Conservation (phyloP, 2,888 invertebrate species). For the Ophion ellenae region DNA sequence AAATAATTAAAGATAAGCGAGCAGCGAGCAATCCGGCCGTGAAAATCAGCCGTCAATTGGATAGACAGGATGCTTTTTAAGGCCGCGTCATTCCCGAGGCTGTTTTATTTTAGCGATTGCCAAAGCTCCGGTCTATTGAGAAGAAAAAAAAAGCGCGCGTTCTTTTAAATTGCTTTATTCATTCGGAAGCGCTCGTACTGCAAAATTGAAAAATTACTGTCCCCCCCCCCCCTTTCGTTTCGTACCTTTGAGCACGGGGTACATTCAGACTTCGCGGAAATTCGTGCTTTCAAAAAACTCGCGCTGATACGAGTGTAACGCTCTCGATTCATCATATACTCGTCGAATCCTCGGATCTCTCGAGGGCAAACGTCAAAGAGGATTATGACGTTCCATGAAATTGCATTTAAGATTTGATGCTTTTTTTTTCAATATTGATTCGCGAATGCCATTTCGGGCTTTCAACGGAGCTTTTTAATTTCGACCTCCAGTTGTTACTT, state of each 20-base stretch:
- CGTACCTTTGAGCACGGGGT: neutral
- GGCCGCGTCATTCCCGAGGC: neutral
- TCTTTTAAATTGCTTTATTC: neutral
- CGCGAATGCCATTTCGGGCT: no score
- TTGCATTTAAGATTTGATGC: neutral
- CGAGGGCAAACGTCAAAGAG: neutral
- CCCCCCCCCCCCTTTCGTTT: neutral
- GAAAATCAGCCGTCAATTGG: neutral
- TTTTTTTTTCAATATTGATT: neutral
- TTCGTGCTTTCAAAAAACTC: neutral
- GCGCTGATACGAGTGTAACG: no score
- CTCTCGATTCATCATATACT: neutral
- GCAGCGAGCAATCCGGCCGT: neutral
- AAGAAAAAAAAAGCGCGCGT: neutral
- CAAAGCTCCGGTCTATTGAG: neutral
- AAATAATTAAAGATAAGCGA: neutral
- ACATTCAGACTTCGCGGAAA: neutral
- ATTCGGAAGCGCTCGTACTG: neutral
- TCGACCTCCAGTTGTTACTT: neutral
- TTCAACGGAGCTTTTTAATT: neutral
- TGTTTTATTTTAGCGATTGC: neutral
- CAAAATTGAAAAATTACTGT: neutral
- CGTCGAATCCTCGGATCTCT: neutral
- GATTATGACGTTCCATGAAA: neutral
- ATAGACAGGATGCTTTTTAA: neutral